These are phyloP conservation scores for Squalus acanthias DNA, from an alignment of 2,797 vertebrate genomes.

Conservation along the genomic window DNA sequence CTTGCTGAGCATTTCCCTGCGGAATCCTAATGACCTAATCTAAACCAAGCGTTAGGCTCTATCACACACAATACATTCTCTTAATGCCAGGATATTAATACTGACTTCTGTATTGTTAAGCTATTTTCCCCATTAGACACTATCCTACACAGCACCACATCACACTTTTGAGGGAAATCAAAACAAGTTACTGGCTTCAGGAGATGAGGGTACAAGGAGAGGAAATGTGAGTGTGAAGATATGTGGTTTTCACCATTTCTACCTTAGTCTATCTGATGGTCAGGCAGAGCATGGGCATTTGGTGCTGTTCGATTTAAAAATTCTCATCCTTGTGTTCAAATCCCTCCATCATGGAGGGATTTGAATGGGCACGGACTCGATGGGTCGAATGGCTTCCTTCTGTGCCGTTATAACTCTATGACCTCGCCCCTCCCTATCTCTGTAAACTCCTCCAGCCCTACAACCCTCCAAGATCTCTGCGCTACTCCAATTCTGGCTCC, in stretches of 20 bases:
- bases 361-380: too few species aligned
- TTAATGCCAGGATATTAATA: neutral
- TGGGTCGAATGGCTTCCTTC: too few species aligned
- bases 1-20: neutral
- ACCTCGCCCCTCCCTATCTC: neutral
- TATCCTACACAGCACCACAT: neutral
- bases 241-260: neutral
- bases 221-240: neutral
- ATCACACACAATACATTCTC: neutral
- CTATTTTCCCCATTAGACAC: neutral
- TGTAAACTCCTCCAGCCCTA: neutral
- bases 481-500: neutral
- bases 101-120: neutral
- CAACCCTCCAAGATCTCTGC: neutral
- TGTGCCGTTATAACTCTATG: too few species aligned
- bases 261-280: neutral
- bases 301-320: neutral
- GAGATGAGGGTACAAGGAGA: neutral
- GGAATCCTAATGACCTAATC: neutral
- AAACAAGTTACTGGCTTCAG: neutral
- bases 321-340: too few species aligned
- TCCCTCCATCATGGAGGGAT: too few species aligned
- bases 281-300: neutral
- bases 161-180: neutral
- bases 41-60: neutral